Evolutionary conservation across 2,888 invertebrate species (phyloP).

Genomic region (Chironomus riparius): DNA sequence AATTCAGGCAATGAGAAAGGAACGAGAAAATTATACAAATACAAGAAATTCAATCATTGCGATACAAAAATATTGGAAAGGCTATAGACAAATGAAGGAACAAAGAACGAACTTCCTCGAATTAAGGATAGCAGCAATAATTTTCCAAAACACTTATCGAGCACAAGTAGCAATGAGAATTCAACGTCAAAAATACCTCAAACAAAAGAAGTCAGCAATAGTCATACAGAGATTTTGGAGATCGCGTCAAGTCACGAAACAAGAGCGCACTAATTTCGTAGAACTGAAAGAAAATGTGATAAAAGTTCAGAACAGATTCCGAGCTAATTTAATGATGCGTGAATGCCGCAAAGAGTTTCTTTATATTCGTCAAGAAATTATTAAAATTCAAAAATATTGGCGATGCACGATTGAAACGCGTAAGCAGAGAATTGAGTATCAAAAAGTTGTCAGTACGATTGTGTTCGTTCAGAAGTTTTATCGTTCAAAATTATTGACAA

Average conservation of each 20-base stretch:
- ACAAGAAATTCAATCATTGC: neutral
- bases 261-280: constrained; percentile 33
- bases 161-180: neutral
- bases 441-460: constrained; percentile 30
- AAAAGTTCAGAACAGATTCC: constrained; percentile 38
- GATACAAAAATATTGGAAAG: neutral
- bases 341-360: neutral
- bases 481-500: constrained; percentile 38
- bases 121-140: constrained; percentile 12
- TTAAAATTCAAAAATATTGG: constrained; percentile 41
- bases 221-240: no score
- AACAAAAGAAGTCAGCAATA: no score
- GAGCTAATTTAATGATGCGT: constrained; percentile 22
- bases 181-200: no score
- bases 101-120: no score
- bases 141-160: constrained; percentile 30
- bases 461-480: constrained; percentile 43
- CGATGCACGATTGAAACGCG: constrained; percentile 36
- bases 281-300: constrained; percentile 34
- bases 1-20: constrained; percentile 34
- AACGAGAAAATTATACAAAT: constrained; percentile 24
- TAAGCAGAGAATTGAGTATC: constrained; percentile 35
- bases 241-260: constrained; percentile 35
- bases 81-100: no score
- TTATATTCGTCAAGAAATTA: constrained; percentile 32